Percentiles rank a stretch among this genome's conserved stretches.
phyloP scores from a whole-genome alignment of 2,797 vertebrate genomes.

The Chiroxiphia lanceolata region DNA sequence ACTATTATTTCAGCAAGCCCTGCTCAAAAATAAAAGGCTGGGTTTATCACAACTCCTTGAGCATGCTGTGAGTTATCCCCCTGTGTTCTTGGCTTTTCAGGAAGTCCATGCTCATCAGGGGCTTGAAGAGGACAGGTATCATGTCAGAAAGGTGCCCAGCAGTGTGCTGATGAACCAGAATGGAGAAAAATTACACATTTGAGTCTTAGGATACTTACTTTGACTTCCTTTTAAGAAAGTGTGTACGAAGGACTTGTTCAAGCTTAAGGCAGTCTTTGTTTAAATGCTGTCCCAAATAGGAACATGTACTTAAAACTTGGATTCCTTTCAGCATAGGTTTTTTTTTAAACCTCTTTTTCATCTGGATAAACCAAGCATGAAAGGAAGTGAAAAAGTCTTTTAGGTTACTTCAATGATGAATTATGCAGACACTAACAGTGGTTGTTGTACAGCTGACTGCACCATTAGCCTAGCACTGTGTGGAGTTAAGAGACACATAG shows the following conservation, averaged over 20 bases:
- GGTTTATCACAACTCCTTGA: not conserved
- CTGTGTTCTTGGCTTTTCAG: not conserved
- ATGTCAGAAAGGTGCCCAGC: not conserved
- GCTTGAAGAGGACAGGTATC: not conserved
- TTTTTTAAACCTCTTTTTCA: not conserved
- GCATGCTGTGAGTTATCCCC: not conserved
- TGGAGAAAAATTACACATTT: fast-evolving
- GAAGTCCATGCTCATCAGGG: not conserved
- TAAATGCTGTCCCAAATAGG: not conserved
- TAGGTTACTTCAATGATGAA: not conserved
- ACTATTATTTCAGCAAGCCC: not conserved
- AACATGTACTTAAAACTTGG: not conserved
- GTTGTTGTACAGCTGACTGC: not conserved
- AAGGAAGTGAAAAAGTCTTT: not conserved
- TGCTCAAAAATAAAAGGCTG: not conserved
- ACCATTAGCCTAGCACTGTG: fast-evolving
- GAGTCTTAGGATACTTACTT: not conserved
- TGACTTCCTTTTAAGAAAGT: not conserved
- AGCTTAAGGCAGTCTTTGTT: not conserved
- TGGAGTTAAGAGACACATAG: not conserved
- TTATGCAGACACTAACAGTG: not conserved
- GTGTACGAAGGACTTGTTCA: not conserved
- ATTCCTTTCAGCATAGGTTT: not conserved
- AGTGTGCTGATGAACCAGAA: not conserved
- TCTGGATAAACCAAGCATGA: not conserved